A percentile compares a stretch with the other conserved stretches of the same genome.
Evolutionary conservation across 2,888 invertebrate genomes (phyloP).

Genomic region (Melipona beecheii): DNA sequence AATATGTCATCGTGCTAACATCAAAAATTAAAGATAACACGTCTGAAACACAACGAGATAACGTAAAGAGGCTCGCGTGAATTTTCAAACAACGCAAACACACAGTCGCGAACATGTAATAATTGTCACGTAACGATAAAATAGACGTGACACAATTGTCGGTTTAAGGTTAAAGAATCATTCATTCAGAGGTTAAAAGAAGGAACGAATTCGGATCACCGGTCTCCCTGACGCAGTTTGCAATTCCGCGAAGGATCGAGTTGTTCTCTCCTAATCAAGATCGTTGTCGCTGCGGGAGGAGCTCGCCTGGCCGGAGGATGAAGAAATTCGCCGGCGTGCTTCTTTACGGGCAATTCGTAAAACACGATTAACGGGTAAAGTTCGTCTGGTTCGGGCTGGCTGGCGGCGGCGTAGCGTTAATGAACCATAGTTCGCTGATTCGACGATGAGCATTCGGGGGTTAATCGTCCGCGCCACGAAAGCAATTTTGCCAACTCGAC

Average conservation of each 20-base stretch:
- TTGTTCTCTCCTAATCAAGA: conserved; percentile 1
- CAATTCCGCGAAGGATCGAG: not conserved
- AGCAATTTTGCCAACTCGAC: conserved; percentile 63
- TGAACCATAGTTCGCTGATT: conserved; percentile 67
- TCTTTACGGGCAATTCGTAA: conserved; percentile 51
- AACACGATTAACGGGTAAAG: conserved; percentile 61
- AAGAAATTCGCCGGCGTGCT: conserved; percentile 45
- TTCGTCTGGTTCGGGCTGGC: conserved; percentile 50
- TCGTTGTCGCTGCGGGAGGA: not conserved
- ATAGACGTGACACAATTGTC: too few species aligned
- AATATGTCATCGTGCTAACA: too few species aligned
- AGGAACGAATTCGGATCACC: not conserved
- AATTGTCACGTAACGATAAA: too few species aligned
- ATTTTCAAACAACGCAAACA: too few species aligned
- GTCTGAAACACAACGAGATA: too few species aligned
- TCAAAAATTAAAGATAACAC: too few species aligned
- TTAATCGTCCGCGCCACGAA: conserved; percentile 65
- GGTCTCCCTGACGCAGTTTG: too few species aligned
- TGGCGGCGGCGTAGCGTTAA: conserved; percentile 53
- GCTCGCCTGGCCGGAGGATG: not conserved
- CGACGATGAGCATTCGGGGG: conserved; percentile 65
- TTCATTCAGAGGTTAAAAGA: not conserved
- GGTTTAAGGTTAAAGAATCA: too few species aligned
- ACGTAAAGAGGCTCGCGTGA: too few species aligned
- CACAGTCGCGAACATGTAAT: too few species aligned